Evolutionary conservation across 2,888 invertebrate species (phyloP), one percentile per base, ranked within the genome.

Genomic region (Dicyrtoma fusca): DNA sequence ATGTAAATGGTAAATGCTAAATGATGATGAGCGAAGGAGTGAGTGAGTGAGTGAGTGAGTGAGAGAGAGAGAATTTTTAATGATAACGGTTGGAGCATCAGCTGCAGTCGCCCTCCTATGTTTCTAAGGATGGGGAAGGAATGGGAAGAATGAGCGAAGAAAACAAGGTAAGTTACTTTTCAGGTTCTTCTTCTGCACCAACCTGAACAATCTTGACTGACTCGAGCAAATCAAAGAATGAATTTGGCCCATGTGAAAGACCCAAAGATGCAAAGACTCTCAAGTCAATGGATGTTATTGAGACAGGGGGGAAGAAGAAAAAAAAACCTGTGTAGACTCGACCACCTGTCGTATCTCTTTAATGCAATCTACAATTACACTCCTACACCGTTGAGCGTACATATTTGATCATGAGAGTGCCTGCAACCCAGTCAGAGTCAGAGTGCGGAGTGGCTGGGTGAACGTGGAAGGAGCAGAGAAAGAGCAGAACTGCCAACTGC

Each of bases 311-410:
- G 19, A 21, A 55, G 55, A 17, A 45, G 23, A 34, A 63, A 49
- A 68, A 55, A 68, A 68, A 68, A 57, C 68, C 57, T 68, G 1
- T 66, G 53, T 8, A 34, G 53, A 66, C 55, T 44, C 57, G 59
- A 68, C 68, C 68, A 68, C 68, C 68, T 68, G 68, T 68, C 68
- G 57, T 68, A 68, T n/a, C n/a, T n/a, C n/a, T n/a, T n/a, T n/a
- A n/a, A n/a, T n/a, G n/a, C 68, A 19, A 51, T n/a, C 51, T 34
- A 34, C 34, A 34, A 34, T 34, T 57, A 68, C 42, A 55, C 42
- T 57, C 57, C 45, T 42, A 57, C 63, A 68, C 55, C 51, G 51
- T 45, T 64, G 51, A 51, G 17, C 17, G 6, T 51, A n/a, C n/a
- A n/a, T n/a, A n/a, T n/a, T n/a, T n/a, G n/a, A n/a, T n/a, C n/a